Conservation (phyloP, 2,888 invertebrate species). For the Caenorhabditis plicata region DNA sequence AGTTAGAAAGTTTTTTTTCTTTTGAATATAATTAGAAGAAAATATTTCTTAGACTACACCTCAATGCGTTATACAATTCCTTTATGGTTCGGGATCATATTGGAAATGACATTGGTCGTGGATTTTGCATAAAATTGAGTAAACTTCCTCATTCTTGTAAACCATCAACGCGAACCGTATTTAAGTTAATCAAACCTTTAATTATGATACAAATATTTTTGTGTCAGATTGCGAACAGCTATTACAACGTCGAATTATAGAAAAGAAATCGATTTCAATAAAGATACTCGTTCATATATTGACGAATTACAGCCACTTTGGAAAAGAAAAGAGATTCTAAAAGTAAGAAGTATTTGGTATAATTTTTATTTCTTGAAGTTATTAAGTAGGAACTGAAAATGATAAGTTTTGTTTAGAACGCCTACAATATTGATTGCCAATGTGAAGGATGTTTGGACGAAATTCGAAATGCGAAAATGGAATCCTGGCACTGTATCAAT, state of each 20-base stretch:
- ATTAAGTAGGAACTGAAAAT: too few species aligned
- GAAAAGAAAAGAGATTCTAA: constrained; percentile 10
- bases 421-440: constrained; percentile 43
- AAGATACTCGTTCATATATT: constrained; percentile 40
- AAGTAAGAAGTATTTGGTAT: constrained; percentile 10
- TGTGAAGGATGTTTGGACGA: constrained; percentile 46
- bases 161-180: constrained; percentile 37
- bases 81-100: constrained; percentile 24
- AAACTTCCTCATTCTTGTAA: constrained; percentile 44
- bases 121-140: constrained; percentile 42
- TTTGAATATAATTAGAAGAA: too few species aligned
- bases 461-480: constrained; percentile 30
- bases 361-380: too few species aligned
- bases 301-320: constrained; percentile 32
- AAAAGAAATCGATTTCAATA: too few species aligned
- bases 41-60: too few species aligned
- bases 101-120: constrained; percentile 38
- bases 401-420: too few species aligned
- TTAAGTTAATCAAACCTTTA: constrained; percentile 13
- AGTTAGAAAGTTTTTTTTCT: too few species aligned
- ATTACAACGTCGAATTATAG: too few species aligned
- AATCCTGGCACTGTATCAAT: constrained; percentile 25
- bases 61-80: too few species aligned
- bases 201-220: constrained; percentile 14
- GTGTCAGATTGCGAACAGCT: constrained; percentile 13